Evolutionary conservation across 2,113 vertebrate species (phyloP), one percentile per base, ranked within the genome.

Genomic region (Rhabdornis inornatus): DNA sequence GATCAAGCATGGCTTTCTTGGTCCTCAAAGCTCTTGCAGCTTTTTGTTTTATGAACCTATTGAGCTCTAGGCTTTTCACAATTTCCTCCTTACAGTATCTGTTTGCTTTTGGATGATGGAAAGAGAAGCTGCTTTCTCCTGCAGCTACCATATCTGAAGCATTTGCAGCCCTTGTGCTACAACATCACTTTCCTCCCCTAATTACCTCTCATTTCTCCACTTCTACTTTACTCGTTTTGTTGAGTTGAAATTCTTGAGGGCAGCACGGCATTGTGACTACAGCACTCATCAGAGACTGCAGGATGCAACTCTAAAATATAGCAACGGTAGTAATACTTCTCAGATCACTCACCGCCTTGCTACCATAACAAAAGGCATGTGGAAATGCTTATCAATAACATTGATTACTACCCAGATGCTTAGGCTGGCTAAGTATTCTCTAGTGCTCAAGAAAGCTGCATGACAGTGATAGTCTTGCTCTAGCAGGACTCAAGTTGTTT

Each of bases 351-450:
- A 20, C 40, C 71, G 72, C 65, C 56, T 84, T 2, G 2, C 90
- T 53, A 49, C 72, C 52, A 8, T 1, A 8, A 86, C 90, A 81
- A 81, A 78, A 89, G 69, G 28, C 80, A 55, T 82, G 71, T 93
- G 93, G 88, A 94, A 92, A 90, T n/a, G 40, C 59, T 89, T 93
- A 96, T 92, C 90, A 68, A 87, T 75, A 92, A 64, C 90, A 95
- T 5, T 76, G 94, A 96, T 89, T 64, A 56, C 76, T 82, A 65
- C 76, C 90, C 86, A 71, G 81, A 90, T 82, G 69, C 79, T 90
- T 40, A 68, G 49, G 68, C 44, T 68, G 56, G 56, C 40, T 68
- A 53, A 93, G 72, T 49, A 57, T 81, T 86, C 74, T 71, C 68
- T 5, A 71, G 64, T 18, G 47, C 64, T 95, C 60, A 39, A 1